These are phyloP conservation scores for Itoplectis maculator DNA, from an alignment of 2,888 invertebrate genomes.

Conservation along the genomic window DNA sequence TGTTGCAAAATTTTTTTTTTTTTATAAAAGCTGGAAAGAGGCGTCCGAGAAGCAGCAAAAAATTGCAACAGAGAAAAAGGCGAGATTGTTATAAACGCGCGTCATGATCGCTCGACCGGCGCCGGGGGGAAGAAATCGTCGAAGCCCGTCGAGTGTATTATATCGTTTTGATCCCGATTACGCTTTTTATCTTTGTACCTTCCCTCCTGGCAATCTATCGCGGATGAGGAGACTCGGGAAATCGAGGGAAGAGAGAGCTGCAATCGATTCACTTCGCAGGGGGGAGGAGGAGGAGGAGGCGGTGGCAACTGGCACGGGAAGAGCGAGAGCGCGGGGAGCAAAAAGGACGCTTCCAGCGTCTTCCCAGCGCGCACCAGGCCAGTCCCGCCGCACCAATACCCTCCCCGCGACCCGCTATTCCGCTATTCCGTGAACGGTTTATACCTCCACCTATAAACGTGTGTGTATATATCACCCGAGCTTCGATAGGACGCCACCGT, in stretches of 20 bases:
- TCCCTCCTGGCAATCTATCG: slow-evolving; percentile 45
- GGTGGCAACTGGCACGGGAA: background rate
- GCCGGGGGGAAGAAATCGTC: background rate
- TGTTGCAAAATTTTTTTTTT: background rate
- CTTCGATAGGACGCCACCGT: background rate
- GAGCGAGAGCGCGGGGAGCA: background rate
- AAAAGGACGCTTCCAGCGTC: background rate
- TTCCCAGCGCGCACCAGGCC: background rate
- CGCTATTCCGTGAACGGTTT: too few relatives aligned
- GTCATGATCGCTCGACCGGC: background rate
- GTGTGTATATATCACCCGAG: too few relatives aligned
- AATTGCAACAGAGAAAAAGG: background rate
- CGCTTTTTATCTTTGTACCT: slow-evolving; percentile 39
- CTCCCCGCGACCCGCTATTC: too few relatives aligned
- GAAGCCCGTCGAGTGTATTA: slow-evolving; percentile 49
- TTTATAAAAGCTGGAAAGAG: background rate
- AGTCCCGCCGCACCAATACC: too few relatives aligned
- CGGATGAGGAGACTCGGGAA: slow-evolving; percentile 59
- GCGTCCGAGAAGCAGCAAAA: background rate
- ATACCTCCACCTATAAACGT: too few relatives aligned
- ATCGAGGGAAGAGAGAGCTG: slow-evolving; percentile 42
- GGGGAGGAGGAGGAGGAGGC: background rate
- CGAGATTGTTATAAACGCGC: slow-evolving; percentile 9
- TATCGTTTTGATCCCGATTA: slow-evolving; percentile 64
- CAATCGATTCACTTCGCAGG: slow-evolving; percentile 60